phyloP scores from a whole-genome alignment of 2,113 vertebrate species.

The Dinomys branickii region DNA sequence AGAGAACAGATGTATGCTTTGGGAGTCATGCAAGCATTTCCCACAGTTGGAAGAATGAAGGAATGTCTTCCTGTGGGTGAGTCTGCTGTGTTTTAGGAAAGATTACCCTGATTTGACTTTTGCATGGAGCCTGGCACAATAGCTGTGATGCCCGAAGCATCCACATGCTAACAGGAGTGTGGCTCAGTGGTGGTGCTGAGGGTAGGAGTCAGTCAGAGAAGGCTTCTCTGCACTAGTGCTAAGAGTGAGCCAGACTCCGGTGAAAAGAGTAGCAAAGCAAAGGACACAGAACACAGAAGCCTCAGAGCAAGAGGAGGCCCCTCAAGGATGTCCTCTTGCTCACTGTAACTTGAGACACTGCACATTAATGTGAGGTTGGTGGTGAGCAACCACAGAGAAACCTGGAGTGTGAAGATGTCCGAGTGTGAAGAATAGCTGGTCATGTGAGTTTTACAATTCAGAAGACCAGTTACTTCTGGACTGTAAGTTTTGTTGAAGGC shows the following conservation, averaged over 20 bases:
- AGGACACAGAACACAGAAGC: not conserved
- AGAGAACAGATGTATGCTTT: conserved; percentile 19
- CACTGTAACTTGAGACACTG: not conserved
- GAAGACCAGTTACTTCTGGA: not conserved
- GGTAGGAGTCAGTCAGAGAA: not conserved
- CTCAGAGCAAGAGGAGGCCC: not conserved
- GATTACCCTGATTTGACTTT: not conserved
- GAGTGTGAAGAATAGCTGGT: not conserved
- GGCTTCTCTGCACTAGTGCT: not conserved
- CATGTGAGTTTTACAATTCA: not conserved
- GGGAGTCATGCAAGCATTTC: conserved; percentile 26
- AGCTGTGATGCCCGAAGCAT: not conserved
- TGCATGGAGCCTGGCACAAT: not conserved
- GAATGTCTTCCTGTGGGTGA: not conserved
- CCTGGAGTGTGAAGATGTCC: not conserved
- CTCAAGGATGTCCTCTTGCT: not conserved
- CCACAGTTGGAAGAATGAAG: conserved; percentile 40
- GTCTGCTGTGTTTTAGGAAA: not conserved
- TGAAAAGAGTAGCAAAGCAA: not conserved
- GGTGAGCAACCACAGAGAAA: not conserved
- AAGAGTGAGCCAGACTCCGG: not conserved
- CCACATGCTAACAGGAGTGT: not conserved
- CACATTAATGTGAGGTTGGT: not conserved
- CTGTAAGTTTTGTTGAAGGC: not conserved
- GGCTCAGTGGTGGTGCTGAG: not conserved